Percentiles rank a stretch among this genome's conserved stretches.
Conservation (phyloP, 2,113 vertebrate species). For the Paramormyrops kingsleyae region DNA sequence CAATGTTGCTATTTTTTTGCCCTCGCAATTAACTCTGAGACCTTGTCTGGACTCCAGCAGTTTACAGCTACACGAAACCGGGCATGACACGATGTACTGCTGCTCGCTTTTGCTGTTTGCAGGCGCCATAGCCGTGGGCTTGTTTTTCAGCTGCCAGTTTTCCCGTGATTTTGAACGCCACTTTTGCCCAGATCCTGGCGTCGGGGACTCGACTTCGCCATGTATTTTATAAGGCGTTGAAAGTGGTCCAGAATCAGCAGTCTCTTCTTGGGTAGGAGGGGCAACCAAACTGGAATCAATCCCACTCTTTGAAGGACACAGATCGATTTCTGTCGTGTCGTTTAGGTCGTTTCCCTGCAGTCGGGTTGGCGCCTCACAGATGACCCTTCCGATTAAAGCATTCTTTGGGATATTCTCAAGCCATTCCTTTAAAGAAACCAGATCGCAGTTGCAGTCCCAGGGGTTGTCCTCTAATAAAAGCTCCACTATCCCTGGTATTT, state of each 20-base stretch:
- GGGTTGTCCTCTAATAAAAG: conserved; percentile 97
- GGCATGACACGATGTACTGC: conserved; percentile 66
- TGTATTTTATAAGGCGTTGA: conserved; percentile 81
- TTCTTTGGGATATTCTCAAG: conserved; percentile 96
- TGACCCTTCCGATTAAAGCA: conserved; percentile 86
- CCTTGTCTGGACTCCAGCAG: conserved; percentile 80
- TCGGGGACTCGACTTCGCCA: conserved; percentile 72
- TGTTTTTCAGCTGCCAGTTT: conserved; percentile 93
- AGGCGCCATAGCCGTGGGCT: conserved; percentile 74
- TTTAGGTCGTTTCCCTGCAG: conserved; percentile 95
- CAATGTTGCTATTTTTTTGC: conserved; percentile 85
- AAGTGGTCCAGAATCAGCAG: conserved; percentile 69
- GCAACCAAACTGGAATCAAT: conserved; percentile 87
- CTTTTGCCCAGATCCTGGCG: conserved; percentile 64
- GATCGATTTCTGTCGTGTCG: conserved; percentile 86
- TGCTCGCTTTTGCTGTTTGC: conserved; percentile 49
- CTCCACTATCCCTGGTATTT: conserved; percentile 94
- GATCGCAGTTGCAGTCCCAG: conserved; percentile 97
- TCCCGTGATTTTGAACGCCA: conserved; percentile 85
- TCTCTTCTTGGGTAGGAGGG: conserved; percentile 88
- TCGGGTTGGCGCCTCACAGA: conserved; percentile 91
- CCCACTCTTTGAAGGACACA: conserved; percentile 85
- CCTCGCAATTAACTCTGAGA: conserved; percentile 93
- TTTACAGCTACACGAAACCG: conserved; percentile 78
- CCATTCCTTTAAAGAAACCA: conserved; percentile 96